These are phyloP conservation scores for Troilus luridus DNA, from an alignment of 2,888 invertebrate genomes.

Conservation along the genomic window DNA sequence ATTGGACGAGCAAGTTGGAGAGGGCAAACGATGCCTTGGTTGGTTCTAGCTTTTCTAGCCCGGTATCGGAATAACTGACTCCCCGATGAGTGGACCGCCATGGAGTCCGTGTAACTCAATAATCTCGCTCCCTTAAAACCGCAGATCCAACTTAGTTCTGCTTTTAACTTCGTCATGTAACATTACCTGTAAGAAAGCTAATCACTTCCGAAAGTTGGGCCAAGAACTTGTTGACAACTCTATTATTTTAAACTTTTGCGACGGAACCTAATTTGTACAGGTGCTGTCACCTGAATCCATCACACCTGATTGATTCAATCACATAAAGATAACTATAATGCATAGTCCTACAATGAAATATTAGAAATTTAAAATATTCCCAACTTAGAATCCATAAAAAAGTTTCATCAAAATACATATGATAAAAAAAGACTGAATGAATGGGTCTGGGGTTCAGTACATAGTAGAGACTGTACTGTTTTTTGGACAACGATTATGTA, in stretches of 20 bases:
- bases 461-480: too few species aligned
- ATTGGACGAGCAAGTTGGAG: background rate
- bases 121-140: background rate
- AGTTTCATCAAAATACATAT: too few species aligned
- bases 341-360: too few species aligned
- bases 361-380: too few species aligned
- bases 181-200: slow-evolving; percentile 1
- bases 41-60: background rate
- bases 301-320: background rate
- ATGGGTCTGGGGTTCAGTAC: too few species aligned
- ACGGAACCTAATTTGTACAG: background rate
- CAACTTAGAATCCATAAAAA: too few species aligned
- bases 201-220: background rate
- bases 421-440: too few species aligned
- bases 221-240: background rate
- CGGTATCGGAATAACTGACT: background rate
- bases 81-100: background rate
- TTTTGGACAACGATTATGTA: too few species aligned
- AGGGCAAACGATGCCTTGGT: background rate
- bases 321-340: background rate
- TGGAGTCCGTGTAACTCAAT: background rate
- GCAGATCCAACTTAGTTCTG: background rate
- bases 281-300: background rate
- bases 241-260: background rate
- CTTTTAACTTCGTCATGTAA: background rate